Evolutionary conservation across 2,113 vertebrate species (phyloP).

Genomic region (Anarrhichthys ocellatus): DNA sequence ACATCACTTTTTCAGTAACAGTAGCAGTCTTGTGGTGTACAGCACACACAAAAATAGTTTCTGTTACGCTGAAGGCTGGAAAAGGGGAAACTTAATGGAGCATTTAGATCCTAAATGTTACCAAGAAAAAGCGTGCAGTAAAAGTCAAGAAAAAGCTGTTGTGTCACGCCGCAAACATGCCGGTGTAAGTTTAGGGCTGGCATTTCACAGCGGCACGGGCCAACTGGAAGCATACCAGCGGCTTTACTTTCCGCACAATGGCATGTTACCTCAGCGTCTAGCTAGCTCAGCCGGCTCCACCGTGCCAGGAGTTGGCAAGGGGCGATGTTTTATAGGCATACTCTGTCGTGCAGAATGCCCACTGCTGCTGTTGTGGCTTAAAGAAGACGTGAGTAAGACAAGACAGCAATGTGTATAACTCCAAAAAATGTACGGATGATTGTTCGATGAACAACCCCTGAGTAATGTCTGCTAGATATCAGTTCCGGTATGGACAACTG

Average conservation of each 20-base stretch:
- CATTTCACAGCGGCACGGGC: slow-evolving; percentile 55
- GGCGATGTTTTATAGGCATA: slow-evolving; percentile 39
- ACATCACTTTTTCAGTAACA: neutral
- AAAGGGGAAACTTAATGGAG: slow-evolving; percentile 37
- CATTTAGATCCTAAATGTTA: slow-evolving; percentile 48
- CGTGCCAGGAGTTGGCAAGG: slow-evolving; percentile 44
- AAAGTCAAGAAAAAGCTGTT: slow-evolving; percentile 29
- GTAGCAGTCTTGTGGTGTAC: slow-evolving; percentile 5
- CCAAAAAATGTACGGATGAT: neutral
- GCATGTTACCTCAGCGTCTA: slow-evolving; percentile 69
- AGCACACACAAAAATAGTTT: slow-evolving; percentile 29
- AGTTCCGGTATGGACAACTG: neutral
- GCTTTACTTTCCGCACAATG: slow-evolving; percentile 54
- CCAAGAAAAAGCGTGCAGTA: slow-evolving; percentile 8
- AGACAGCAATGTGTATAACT: neutral
- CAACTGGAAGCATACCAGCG: slow-evolving; percentile 52
- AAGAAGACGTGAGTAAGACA: neutral
- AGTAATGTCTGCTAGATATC: neutral
- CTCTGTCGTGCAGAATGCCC: neutral
- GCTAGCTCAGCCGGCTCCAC: slow-evolving; percentile 54
- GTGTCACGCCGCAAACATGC: slow-evolving; percentile 45
- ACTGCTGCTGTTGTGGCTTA: slow-evolving; percentile 12
- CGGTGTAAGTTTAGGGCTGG: slow-evolving; percentile 44
- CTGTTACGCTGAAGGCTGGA: slow-evolving; percentile 22
- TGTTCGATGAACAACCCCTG: neutral